Conservation (phyloP, 2,888 invertebrate species). For the Apantesis nais region DNA sequence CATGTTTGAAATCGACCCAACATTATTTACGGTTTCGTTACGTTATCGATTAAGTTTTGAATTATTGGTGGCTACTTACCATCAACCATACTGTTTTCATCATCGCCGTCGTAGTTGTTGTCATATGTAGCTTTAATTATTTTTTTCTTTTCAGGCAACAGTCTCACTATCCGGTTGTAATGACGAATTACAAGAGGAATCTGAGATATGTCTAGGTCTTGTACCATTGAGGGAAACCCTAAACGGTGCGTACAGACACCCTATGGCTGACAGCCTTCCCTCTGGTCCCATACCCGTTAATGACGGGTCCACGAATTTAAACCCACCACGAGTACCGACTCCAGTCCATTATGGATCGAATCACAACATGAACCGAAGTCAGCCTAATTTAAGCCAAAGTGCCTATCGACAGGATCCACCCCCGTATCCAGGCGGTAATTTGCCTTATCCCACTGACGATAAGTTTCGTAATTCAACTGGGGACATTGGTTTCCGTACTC, state of each 20-base stretch:
- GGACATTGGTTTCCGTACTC: background rate
- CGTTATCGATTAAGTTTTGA: too few relatives aligned
- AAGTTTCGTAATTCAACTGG: conserved; percentile 6
- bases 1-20: too few relatives aligned
- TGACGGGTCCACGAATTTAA: background rate
- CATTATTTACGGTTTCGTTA: too few relatives aligned
- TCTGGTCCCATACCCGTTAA: conserved; percentile 52
- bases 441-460: conserved; percentile 15
- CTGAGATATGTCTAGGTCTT: conserved; percentile 66
- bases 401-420: conserved; percentile 8
- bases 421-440: conserved; percentile 28
- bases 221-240: conserved; percentile 53
- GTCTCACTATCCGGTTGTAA: conserved; percentile 69
- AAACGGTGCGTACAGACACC: conserved; percentile 55
- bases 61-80: too few relatives aligned
- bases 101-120: background rate
- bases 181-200: conserved; percentile 62
- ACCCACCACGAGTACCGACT: background rate
- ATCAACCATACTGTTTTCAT: too few relatives aligned
- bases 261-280: conserved; percentile 60
- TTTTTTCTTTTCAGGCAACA: conserved; percentile 55
- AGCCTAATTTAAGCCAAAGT: conserved; percentile 7
- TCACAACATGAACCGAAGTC: conserved; percentile 9
- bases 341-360: background rate
- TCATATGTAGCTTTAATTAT: background rate